Evolutionary conservation across 2,888 invertebrate species (phyloP), one percentile per base, ranked within the genome.

Genomic region (Drosophila picticornis): DNA sequence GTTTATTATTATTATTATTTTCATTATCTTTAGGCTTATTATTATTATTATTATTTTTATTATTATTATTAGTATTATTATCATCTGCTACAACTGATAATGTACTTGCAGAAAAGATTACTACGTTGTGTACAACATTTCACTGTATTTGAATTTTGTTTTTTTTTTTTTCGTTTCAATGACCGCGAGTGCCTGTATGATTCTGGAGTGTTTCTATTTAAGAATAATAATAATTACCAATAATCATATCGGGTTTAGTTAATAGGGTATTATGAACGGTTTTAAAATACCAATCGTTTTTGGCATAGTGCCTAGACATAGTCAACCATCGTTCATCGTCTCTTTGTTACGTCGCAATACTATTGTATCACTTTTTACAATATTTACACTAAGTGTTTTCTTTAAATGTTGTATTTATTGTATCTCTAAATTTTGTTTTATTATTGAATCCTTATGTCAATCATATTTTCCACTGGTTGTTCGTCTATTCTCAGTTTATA

Each of bases 321-420:
- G 78, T 58, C 57, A 67, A 31, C 25, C 32, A 40, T 48, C 50
- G 57, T 27, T 40, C 56, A 27, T 51, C 62, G 70, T 69, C 63
- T 62, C 16, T 57, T 58, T 74, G 66, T 31, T 81, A 72, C 71
- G 58, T 72, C 80, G 77, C 77, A 77, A 77, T 81, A 80, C 81
- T 74, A 72, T 67, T 78, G 80, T 73, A 83, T 83, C 77, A 82
- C 80, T 89, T 84, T 88, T 91, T 88, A 88, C 88, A 88, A 91
- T 88, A 88, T 88, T 91, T 88, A 88, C 88, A 88, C 90, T 88
- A 91, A 90, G 86, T 91, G 88, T 90, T 74, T 80, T 75, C 65
- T 64, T 68, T 83, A 64, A 77, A 67, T 81, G 60, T 78, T 67
- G 78, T 61, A 58, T 75, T 63, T 68, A 53, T 57, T 82, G 66